These are phyloP conservation scores for Harpagifer antarcticus DNA, from an alignment of 2,797 vertebrate species.

Conservation along the genomic window DNA sequence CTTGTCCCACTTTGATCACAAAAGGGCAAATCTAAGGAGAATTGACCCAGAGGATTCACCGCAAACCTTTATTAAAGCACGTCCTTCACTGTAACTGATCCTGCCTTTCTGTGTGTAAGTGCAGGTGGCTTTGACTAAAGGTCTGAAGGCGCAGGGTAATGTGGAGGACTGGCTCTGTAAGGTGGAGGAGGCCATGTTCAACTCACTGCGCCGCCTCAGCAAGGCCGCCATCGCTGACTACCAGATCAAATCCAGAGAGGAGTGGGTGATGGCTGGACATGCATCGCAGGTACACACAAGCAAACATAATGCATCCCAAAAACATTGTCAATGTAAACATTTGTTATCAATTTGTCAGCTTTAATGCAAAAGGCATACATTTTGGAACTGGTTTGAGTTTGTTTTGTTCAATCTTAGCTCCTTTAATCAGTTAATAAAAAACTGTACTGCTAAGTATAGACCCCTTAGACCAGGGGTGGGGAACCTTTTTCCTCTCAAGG, in stretches of 20 bases:
- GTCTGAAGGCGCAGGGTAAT: constrained; percentile 90
- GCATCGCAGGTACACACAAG: constrained; percentile 83
- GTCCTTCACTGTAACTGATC: not conserved
- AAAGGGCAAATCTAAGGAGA: not conserved
- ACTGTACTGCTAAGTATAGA: no score
- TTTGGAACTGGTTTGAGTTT: no score
- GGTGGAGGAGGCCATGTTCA: constrained; percentile 91
- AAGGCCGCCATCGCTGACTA: constrained; percentile 90
- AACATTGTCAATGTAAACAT: no score
- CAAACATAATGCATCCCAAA: not conserved
- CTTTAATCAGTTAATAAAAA: no score
- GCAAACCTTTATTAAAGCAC: not conserved
- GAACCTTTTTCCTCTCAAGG: no score
- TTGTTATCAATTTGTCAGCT: no score
- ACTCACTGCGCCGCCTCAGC: constrained; percentile 86
- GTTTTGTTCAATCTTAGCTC: no score
- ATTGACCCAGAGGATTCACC: not conserved
- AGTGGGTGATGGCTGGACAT: constrained; percentile 89
- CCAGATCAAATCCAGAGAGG: constrained; percentile 79
- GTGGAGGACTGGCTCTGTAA: constrained; percentile 92
- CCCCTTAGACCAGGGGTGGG: no score
- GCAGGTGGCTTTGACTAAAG: constrained; percentile 89
- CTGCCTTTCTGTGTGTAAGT: constrained; percentile 6
- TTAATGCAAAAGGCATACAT: no score
- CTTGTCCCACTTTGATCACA: not conserved